Evolutionary conservation across 2,797 vertebrate species (phyloP).

Genomic region (Enteromius viviparus): DNA sequence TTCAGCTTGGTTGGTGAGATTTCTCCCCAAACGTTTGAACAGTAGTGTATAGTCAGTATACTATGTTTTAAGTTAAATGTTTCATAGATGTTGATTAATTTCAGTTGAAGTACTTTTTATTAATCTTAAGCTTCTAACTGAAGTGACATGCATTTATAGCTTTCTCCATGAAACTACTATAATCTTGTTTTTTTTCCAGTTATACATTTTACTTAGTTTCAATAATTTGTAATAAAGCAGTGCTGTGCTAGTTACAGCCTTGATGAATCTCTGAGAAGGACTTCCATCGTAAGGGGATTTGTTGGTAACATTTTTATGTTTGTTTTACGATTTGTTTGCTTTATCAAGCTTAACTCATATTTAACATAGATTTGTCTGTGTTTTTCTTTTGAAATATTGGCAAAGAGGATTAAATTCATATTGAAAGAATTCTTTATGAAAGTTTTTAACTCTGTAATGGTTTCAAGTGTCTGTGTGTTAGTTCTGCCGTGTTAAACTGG

Average conservation of each 20-base stretch:
- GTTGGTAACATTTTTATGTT: neutral
- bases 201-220: neutral
- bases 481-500: slow-evolving; percentile 1
- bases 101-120: neutral
- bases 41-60: neutral
- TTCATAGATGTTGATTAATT: neutral
- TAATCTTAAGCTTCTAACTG: neutral
- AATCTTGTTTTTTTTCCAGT: neutral
- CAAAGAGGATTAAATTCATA: neutral
- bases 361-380: neutral
- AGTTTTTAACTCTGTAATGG: neutral
- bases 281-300: neutral
- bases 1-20: neutral
- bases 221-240: neutral
- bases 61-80: neutral
- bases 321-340: neutral
- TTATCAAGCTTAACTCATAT: no score
- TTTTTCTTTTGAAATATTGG: neutral
- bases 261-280: neutral
- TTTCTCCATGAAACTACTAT: neutral
- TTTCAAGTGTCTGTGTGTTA: neutral
- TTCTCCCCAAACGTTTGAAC: neutral
- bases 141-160: neutral
- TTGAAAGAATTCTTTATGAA: neutral
- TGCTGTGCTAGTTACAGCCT: neutral